A percentile compares a stretch with the other conserved stretches of the same genome.
These are phyloP conservation scores for Chymomyza procnemis DNA, from an alignment of 2,888 invertebrate species.

Conservation along the genomic window DNA sequence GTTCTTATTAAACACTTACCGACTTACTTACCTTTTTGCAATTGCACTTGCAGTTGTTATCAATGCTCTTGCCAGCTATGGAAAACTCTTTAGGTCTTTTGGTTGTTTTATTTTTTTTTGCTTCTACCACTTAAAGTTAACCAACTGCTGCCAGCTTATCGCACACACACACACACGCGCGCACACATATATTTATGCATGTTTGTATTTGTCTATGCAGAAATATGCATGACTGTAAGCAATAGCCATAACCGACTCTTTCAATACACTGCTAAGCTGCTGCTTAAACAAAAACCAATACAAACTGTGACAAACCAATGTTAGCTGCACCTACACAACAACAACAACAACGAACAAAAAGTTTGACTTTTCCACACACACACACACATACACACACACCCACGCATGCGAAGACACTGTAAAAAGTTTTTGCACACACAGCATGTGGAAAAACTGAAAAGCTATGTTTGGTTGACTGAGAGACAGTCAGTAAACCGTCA, in stretches of 20 bases:
- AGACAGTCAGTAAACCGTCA: slow-evolving; percentile 57
- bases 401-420: slow-evolving; percentile 3
- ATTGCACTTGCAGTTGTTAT: background rate
- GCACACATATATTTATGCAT: background rate
- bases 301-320: background rate
- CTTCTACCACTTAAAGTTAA: background rate
- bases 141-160: background rate
- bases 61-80: background rate
- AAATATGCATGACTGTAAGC: background rate
- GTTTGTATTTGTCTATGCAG: background rate
- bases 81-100: background rate
- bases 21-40: background rate
- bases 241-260: background rate
- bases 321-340: background rate
- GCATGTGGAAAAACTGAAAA: background rate
- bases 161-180: background rate
- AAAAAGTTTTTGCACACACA: slow-evolving; percentile 33
- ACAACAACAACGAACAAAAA: slow-evolving; percentile 3
- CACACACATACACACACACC: background rate
- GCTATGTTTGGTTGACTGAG: background rate
- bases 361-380: background rate
- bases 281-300: background rate
- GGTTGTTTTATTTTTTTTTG: background rate
- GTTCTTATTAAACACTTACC: background rate
- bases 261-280: background rate